Conservation (phyloP, 1,140 invertebrate species). For the Eubasilissa regina region DNA sequence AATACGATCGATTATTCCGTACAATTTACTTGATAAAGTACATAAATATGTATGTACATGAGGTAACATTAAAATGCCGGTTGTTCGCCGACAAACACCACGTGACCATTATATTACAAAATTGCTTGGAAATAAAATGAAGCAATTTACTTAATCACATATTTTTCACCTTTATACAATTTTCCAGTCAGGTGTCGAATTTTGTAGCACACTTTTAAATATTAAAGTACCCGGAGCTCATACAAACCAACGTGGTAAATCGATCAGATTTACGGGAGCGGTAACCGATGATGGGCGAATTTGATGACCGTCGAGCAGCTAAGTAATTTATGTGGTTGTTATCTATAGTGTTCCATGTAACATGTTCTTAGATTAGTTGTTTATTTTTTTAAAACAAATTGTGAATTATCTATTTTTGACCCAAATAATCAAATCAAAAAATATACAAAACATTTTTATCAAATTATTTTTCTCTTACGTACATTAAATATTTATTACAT, state of each 20-base stretch:
- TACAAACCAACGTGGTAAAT: not conserved
- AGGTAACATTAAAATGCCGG: not conserved
- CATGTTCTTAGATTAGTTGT: no score
- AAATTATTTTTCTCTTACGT: no score
- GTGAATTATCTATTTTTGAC: no score
- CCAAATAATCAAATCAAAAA: no score
- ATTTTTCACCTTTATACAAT: slow-evolving; percentile 44
- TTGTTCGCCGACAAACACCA: not conserved
- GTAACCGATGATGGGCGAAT: not conserved
- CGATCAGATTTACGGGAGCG: not conserved
- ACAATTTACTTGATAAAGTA: not conserved
- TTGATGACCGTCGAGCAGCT: no score
- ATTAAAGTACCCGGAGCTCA: slow-evolving; percentile 47
- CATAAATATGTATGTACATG: not conserved
- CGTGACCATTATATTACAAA: slow-evolving; percentile 1
- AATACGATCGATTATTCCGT: not conserved
- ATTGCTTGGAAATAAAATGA: slow-evolving; percentile 38
- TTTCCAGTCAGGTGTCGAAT: slow-evolving; percentile 40
- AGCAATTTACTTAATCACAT: slow-evolving; percentile 49
- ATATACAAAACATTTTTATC: no score
- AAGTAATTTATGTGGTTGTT: no score
- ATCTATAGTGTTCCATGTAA: no score
- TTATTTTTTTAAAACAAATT: no score
- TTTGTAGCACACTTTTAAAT: slow-evolving; percentile 44
- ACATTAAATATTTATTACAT: no score